Percentiles rank a stretch among this genome's conserved stretches.
Evolutionary conservation across 2,888 invertebrate genomes (phyloP).

Genomic region (Rhagonycha fulva): DNA sequence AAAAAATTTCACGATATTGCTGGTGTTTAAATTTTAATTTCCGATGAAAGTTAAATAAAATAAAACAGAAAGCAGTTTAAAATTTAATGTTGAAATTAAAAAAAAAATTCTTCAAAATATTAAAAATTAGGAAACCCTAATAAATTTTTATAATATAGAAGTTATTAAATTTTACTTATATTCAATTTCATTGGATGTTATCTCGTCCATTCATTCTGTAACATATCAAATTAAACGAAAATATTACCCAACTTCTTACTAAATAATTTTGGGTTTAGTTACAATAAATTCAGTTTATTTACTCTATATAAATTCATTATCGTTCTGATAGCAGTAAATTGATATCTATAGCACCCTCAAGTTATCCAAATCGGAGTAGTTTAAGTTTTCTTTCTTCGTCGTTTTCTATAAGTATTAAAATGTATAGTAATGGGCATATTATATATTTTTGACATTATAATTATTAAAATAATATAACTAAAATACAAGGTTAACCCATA

Average conservation of each 20-base stretch:
- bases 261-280: neutral
- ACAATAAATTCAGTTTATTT: neutral
- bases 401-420: neutral
- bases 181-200: neutral
- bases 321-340: neutral
- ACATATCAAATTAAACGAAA: neutral
- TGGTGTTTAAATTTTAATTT: neutral
- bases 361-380: neutral
- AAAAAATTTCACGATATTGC: neutral
- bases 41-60: neutral
- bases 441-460: slow-evolving; percentile 34
- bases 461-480: slow-evolving; percentile 29
- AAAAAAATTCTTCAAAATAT: neutral
- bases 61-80: neutral
- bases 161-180: neutral
- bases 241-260: neutral
- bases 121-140: neutral
- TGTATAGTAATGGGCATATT: slow-evolving; percentile 2
- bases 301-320: neutral
- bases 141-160: neutral
- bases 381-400: neutral
- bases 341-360: neutral
- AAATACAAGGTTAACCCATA: slow-evolving; percentile 25
- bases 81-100: neutral
- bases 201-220: neutral